Conservation (phyloP, 2,797 vertebrate genomes). For the Eremophila alpestris region DNA sequence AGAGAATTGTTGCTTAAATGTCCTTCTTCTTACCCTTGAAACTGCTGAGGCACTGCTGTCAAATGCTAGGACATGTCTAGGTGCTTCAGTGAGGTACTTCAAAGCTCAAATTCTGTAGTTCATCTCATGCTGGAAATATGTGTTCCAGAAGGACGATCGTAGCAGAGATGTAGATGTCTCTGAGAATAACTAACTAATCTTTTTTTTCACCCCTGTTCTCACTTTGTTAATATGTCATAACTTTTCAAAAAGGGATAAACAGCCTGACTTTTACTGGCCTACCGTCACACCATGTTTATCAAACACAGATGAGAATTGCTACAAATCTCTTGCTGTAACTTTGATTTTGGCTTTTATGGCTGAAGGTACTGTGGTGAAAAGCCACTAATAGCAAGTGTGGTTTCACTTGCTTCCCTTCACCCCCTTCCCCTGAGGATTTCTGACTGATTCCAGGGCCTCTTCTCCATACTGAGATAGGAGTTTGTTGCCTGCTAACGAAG, state of each 20-base stretch:
- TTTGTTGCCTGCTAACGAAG: neutral
- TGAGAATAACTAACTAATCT: neutral
- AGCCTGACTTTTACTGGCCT: conserved; percentile 16
- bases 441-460: neutral
- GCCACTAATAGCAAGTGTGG: neutral
- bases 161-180: neutral
- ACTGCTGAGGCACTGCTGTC: neutral
- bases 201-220: neutral
- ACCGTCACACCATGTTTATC: neutral
- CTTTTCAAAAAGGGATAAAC: conserved; percentile 18
- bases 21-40: neutral
- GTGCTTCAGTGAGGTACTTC: neutral
- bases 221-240: conserved; percentile 14
- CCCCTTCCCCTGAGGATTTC: neutral
- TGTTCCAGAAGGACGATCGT: neutral
- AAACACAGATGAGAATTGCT: neutral
- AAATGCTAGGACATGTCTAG: neutral
- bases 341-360: neutral
- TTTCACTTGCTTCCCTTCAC: neutral
- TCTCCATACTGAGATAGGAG: neutral
- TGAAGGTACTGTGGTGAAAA: neutral
- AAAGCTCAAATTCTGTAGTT: neutral
- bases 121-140: neutral
- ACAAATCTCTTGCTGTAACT: neutral
- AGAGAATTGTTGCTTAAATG: neutral